Conservation (phyloP, 2,113 vertebrate species). For the Corythoichthys haematopterus region DNA sequence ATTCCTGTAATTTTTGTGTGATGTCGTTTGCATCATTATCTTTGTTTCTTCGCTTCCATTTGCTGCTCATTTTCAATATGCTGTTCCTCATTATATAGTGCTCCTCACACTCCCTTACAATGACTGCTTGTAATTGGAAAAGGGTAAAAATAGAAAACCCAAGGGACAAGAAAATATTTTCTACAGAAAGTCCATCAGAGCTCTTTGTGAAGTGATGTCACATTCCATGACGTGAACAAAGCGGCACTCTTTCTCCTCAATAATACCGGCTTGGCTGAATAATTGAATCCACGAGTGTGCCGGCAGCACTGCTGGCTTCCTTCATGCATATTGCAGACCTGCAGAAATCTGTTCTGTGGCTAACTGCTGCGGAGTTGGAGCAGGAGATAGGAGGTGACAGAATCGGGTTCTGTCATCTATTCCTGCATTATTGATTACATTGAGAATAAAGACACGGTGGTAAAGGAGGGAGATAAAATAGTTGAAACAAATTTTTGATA, state of each 20-base stretch:
- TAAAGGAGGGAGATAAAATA: constrained; percentile 10
- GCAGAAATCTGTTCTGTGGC: constrained; percentile 47
- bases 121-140: constrained; percentile 30
- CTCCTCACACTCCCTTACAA: constrained; percentile 15
- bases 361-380: constrained; percentile 45
- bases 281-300: constrained; percentile 35
- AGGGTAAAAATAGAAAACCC: constrained; percentile 8
- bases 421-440: constrained; percentile 60
- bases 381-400: constrained; percentile 60
- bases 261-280: constrained; percentile 40
- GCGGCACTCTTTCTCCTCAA: constrained; percentile 18
- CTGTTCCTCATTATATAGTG: constrained; percentile 12
- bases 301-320: constrained; percentile 39
- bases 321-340: constrained; percentile 59
- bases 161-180: background rate
- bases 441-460: constrained; percentile 10
- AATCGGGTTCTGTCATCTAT: constrained; percentile 58
- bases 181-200: background rate
- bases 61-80: background rate
- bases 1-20: constrained; percentile 9
- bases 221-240: constrained; percentile 2
- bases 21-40: constrained; percentile 16
- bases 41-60: constrained; percentile 13
- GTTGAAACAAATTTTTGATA: constrained; percentile 25
- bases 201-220: constrained; percentile 22